Evolutionary conservation across 2,113 vertebrate species (phyloP), one percentile per base, ranked within the genome.

Genomic region (Lamprotornis superbus): DNA sequence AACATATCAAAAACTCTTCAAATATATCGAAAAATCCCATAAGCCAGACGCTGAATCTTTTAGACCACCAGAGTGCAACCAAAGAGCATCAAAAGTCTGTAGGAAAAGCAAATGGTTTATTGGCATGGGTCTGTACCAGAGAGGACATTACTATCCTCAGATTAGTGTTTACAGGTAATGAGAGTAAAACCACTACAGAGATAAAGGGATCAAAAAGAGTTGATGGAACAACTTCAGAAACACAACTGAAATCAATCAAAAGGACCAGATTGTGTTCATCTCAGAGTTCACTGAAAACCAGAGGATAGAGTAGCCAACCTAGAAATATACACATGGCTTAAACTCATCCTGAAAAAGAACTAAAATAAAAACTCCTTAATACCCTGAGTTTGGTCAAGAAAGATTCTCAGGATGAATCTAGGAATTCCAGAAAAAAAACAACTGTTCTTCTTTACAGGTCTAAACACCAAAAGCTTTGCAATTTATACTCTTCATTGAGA

Each of bases 161-260:
- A 80, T 95, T 96, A 87, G 53, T 69, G 77, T 95, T 93, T 89
- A 69, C 46, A 94, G 39, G 73, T 91, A 90, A 96, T 65, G 49
- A 94, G 61, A 92, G 44, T 79, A 89, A 91, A 95, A 93, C 50
- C 64, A 70, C 77, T 53, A 52, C 52, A 93, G 73, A 91, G 68
- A 80, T 93, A 73, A 94, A 92, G 30, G 57, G 86, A 93, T 95
- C 42, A 92, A 85, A 97, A 94, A 87, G 64, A 74, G 39, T 46
- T 91, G 75, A 95, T 94, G 64, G 83, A 96, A 93, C 46, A 87
- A 81, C 46, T 89, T 94, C 82, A 87, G 77, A 94, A 96, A 86
- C 67, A 81, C 47, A 90, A 74, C 24, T 65, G 80, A 90, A 95
- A 96, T 92, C 84, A 89, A 86, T 95, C 80, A 81, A 81, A 96